These are phyloP conservation scores for Columba janthina DNA, from an alignment of 2,113 vertebrate genomes.

Conservation along the genomic window DNA sequence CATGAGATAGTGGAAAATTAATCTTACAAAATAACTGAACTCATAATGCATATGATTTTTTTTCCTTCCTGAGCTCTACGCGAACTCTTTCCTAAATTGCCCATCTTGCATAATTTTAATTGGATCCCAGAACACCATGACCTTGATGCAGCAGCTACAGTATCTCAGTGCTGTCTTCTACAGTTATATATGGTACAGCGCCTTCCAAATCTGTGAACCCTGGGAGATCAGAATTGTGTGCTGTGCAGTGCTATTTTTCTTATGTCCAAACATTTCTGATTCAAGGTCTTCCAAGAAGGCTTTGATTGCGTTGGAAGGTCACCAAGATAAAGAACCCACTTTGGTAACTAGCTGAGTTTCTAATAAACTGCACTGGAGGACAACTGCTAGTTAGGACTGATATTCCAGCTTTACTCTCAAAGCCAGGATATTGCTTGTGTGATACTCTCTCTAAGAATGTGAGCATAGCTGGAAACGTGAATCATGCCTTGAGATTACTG, in stretches of 20 bases:
- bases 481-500: background rate
- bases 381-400: background rate
- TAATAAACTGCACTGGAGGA: background rate
- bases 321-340: constrained; percentile 15
- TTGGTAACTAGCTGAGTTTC: background rate
- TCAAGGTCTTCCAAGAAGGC: constrained; percentile 35
- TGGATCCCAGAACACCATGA: constrained; percentile 20
- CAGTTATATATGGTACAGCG: background rate
- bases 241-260: background rate
- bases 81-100: constrained; percentile 25
- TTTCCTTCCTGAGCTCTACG: background rate
- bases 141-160: constrained; percentile 34
- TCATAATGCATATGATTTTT: background rate
- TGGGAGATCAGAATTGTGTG: background rate
- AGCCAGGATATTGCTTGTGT: fast-evolving
- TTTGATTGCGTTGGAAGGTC: constrained; percentile 24
- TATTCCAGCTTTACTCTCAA: background rate
- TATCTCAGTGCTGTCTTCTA: constrained; percentile 2
- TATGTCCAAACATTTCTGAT: background rate
- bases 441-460: background rate
- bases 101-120: constrained; percentile 48
- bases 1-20: background rate
- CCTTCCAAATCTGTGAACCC: constrained; percentile 34
- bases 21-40: constrained; percentile 28
- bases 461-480: background rate